Percentiles rank a stretch among this genome's conserved stretches.
Conservation (phyloP, 2,888 invertebrate genomes). For the Ophion ellenae region DNA sequence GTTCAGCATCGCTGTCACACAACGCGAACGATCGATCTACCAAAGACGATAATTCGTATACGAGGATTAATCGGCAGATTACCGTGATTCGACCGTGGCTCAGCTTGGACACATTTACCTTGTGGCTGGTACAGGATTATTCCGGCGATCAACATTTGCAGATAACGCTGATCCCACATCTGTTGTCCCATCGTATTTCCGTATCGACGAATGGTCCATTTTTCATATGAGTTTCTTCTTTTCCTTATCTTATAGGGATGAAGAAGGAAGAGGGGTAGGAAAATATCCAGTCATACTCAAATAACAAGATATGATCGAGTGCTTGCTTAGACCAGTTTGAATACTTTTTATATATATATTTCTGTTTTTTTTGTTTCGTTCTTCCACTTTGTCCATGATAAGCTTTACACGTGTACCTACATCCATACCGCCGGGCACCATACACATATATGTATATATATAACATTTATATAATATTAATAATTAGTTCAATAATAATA, state of each 20-base stretch:
- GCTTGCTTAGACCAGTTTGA: slow-evolving; percentile 55
- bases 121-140: slow-evolving; percentile 26
- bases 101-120: neutral
- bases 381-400: slow-evolving; percentile 74
- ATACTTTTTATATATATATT: slow-evolving; percentile 66
- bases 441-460: slow-evolving; percentile 58
- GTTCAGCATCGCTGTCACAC: neutral
- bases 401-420: slow-evolving; percentile 77
- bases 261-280: neutral
- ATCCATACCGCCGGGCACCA: slow-evolving; percentile 77
- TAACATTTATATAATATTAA: slow-evolving; percentile 67
- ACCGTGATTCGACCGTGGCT: slow-evolving; percentile 16
- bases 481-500: slow-evolving; percentile 51
- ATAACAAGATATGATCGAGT: slow-evolving; percentile 27
- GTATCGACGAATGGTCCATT: neutral
- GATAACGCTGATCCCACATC: slow-evolving; percentile 25
- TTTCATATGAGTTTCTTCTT: neutral
- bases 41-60: neutral
- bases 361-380: slow-evolving; percentile 18
- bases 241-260: neutral
- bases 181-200: slow-evolving; percentile 12
- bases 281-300: neutral
- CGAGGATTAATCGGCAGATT: neutral
- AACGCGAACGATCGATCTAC: neutral
- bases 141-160: slow-evolving; percentile 18